A percentile compares a stretch with the other conserved stretches of the same genome.
Evolutionary conservation across 1,140 invertebrate species (phyloP).

Genomic region (Holcopasites calliopsidis): DNA sequence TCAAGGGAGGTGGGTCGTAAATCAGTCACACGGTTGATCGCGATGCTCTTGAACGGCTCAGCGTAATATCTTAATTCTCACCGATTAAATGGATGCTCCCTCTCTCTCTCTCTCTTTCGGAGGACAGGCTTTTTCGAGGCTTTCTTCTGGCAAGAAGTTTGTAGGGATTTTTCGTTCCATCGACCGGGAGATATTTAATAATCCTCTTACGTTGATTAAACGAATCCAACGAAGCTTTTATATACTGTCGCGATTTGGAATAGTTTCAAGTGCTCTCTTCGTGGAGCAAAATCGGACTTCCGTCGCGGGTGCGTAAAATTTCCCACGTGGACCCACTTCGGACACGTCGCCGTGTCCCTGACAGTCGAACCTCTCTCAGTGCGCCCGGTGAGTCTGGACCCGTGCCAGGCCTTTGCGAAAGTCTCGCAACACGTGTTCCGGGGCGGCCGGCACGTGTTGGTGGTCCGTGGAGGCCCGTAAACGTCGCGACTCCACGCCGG

Average conservation of each 20-base stretch:
- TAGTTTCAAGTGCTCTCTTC: too few species aligned
- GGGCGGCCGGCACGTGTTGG: conserved; percentile 69
- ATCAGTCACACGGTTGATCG: conserved; percentile 13
- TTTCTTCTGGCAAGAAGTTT: too few species aligned
- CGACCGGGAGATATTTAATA: too few species aligned
- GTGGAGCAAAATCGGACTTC: too few species aligned
- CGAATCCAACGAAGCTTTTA: too few species aligned
- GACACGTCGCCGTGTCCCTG: conserved; percentile 14
- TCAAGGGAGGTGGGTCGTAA: not conserved
- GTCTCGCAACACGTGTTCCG: conserved; percentile 67
- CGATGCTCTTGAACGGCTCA: too few species aligned
- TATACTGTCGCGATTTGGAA: too few species aligned
- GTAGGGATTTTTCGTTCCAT: too few species aligned
- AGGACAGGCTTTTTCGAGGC: too few species aligned
- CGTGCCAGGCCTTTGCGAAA: conserved; percentile 65
- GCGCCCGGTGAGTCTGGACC: conserved; percentile 26
- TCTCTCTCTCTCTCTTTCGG: not conserved
- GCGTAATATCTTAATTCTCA: not conserved
- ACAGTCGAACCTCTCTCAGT: conserved; percentile 22
- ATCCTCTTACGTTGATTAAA: too few species aligned
- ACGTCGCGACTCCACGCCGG: conserved; percentile 52
- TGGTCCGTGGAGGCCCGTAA: conserved; percentile 65
- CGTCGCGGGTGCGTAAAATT: too few species aligned
- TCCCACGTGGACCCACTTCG: not conserved
- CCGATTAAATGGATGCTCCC: not conserved